These are phyloP conservation scores for Platyscapa corneri DNA, from an alignment of 1,140 invertebrate genomes.

Conservation along the genomic window DNA sequence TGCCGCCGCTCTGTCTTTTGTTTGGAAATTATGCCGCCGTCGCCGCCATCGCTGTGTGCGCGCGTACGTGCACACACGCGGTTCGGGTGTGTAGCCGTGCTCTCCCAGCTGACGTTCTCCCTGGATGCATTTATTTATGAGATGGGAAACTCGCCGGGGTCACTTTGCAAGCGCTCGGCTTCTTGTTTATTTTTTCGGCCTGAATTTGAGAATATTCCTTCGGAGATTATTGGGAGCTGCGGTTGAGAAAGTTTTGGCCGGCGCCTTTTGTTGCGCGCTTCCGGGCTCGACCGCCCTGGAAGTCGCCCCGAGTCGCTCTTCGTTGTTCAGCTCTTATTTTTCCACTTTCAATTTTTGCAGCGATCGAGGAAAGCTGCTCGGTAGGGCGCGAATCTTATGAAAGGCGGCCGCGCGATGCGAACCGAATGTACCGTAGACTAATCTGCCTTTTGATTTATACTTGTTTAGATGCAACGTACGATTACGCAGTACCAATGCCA, in stretches of 20 bases:
- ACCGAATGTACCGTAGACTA: too few species aligned
- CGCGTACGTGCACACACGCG: background rate
- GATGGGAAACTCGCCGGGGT: background rate
- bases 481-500: slow-evolving; percentile 75
- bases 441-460: too few species aligned
- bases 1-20: slow-evolving; percentile 13
- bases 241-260: too few species aligned
- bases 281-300: too few species aligned
- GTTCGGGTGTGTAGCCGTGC: background rate
- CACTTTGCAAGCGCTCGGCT: background rate
- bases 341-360: too few species aligned
- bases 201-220: background rate
- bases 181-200: background rate
- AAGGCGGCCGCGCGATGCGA: too few species aligned
- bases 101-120: background rate
- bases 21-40: slow-evolving; percentile 38
- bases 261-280: too few species aligned
- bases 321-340: too few species aligned
- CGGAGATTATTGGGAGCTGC: too few species aligned
- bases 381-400: too few species aligned
- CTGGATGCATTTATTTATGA: slow-evolving; percentile 48
- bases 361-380: too few species aligned
- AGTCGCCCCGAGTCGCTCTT: too few species aligned
- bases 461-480: slow-evolving; percentile 73
- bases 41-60: background rate